phyloP scores from a whole-genome alignment of 2,888 invertebrate species.

The Torymus auratus region DNA sequence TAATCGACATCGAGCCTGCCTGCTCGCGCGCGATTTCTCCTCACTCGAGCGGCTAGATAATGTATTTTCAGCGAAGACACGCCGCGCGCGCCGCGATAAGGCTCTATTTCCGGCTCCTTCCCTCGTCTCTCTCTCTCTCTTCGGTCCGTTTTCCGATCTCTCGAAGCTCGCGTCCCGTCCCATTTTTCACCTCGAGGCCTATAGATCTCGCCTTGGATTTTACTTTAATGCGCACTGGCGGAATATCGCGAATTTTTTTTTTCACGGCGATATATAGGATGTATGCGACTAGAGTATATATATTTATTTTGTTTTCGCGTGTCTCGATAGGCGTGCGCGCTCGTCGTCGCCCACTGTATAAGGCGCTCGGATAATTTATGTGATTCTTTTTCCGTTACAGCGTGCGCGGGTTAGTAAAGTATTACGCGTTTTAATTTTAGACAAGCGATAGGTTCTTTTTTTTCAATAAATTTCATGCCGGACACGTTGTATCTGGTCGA shows the following conservation, averaged over 20 bases:
- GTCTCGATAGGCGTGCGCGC: too few relatives aligned
- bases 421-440: conserved; percentile 22
- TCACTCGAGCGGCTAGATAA: conserved; percentile 12
- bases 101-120: conserved; percentile 47
- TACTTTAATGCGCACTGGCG: neutral
- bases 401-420: neutral
- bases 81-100: conserved; percentile 31
- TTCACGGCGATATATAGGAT: neutral
- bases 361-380: conserved; percentile 25
- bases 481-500: too few relatives aligned
- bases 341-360: too few relatives aligned
- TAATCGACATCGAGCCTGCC: neutral
- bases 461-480: too few relatives aligned
- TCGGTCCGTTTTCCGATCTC: conserved; percentile 31
- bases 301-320: too few relatives aligned
- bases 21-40: conserved; percentile 9
- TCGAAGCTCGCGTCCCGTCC: conserved; percentile 13
- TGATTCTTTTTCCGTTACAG: conserved; percentile 9
- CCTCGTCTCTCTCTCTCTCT: neutral
- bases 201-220: neutral
- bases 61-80: conserved; percentile 40
- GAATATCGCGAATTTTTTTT: neutral
- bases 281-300: too few relatives aligned
- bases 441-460: neutral
- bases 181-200: conserved; percentile 31